These are phyloP conservation scores for Dryadula phaetusa DNA, from an alignment of 2,888 invertebrate genomes.

Conservation along the genomic window DNA sequence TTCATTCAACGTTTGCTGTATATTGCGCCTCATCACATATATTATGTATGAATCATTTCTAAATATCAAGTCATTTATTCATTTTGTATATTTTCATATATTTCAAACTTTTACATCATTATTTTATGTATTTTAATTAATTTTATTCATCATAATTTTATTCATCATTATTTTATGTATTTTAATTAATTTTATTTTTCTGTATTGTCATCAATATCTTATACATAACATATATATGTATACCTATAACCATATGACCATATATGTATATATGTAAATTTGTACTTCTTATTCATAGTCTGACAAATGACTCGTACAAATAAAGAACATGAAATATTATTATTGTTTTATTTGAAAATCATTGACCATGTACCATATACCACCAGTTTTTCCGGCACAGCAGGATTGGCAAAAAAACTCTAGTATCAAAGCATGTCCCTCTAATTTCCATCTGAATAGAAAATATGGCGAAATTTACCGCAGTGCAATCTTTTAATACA, in stretches of 20 bases:
- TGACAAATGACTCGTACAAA: slow-evolving; percentile 71
- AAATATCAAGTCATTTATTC: slow-evolving; percentile 28
- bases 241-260: too few relatives aligned
- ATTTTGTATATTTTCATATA: slow-evolving; percentile 36
- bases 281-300: slow-evolving; percentile 34
- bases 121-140: slow-evolving; percentile 29
- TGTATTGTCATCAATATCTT: too few relatives aligned
- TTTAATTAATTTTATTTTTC: too few relatives aligned
- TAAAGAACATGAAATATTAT: slow-evolving; percentile 64
- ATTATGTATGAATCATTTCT: slow-evolving; percentile 14
- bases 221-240: too few relatives aligned
- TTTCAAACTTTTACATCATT: slow-evolving; percentile 37
- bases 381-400: too few relatives aligned
- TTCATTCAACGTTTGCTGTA: slow-evolving; percentile 30
- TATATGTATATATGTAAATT: slow-evolving; percentile 12
- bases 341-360: slow-evolving; percentile 23
- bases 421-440: too few relatives aligned
- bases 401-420: too few relatives aligned
- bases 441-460: too few relatives aligned
- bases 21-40: slow-evolving; percentile 33
- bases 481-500: too few relatives aligned
- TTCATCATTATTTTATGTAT: slow-evolving; percentile 25
- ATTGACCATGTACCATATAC: too few relatives aligned
- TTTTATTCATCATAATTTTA: slow-evolving; percentile 33
- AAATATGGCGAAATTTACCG: too few relatives aligned